Percentiles rank a stretch among this genome's conserved stretches.
Evolutionary conservation across 2,888 invertebrate species (phyloP).

Genomic region (Caenorhabditis wallacei): DNA sequence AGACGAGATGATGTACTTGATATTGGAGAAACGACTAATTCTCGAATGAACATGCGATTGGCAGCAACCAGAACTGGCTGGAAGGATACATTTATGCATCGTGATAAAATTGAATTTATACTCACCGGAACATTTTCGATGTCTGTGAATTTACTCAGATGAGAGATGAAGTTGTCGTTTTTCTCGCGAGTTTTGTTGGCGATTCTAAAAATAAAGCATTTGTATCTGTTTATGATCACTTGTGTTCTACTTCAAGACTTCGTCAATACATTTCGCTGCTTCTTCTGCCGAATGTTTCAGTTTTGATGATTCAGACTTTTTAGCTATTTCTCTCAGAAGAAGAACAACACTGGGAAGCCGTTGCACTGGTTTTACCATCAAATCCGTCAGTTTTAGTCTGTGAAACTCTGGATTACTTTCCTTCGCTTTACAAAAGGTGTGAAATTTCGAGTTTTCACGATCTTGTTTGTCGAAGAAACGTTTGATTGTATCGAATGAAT

Average conservation of each 20-base stretch:
- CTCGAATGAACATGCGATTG: conserved; percentile 65
- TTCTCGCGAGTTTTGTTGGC: conserved; percentile 98
- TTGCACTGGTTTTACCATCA: conserved; percentile 97
- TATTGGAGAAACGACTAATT: conserved; percentile 52
- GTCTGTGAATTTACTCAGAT: conserved; percentile 98
- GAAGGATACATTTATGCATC: conserved; percentile 11
- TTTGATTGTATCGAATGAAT: conserved; percentile 97
- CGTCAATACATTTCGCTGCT: conserved; percentile 87
- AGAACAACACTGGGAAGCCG: conserved; percentile 96
- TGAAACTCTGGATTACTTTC: conserved; percentile 92
- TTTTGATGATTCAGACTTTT: conserved; percentile 90
- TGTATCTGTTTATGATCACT: background rate
- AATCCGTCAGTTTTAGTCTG: conserved; percentile 94
- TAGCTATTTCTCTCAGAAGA: conserved; percentile 89
- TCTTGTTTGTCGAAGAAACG: conserved; percentile 94
- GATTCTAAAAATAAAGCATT: conserved; percentile 85
- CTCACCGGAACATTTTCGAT: conserved; percentile 96
- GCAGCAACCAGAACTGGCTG: conserved; percentile 71
- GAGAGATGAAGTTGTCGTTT: conserved; percentile 95
- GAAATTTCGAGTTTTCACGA: conserved; percentile 94
- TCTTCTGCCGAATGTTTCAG: conserved; percentile 91
- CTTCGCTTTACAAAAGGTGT: conserved; percentile 93
- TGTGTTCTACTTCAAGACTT: conserved; percentile 89
- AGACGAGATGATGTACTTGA: conserved; percentile 47
- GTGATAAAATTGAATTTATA: conserved; percentile 58